phyloP scores from a whole-genome alignment of 2,113 vertebrate species.

The Reinhardtius hippoglossoides region DNA sequence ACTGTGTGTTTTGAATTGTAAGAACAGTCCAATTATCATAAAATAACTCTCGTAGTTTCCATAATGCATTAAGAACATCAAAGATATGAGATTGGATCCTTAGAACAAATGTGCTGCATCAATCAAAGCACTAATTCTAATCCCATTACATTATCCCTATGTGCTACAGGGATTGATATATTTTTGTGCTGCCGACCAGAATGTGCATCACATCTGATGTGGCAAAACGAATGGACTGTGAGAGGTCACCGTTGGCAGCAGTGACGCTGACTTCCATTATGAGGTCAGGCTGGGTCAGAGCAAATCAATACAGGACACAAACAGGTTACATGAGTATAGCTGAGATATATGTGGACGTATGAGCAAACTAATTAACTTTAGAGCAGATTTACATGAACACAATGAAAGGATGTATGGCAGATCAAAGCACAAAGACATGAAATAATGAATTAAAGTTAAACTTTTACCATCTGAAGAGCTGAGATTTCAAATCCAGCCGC shows the following conservation, averaged over 20 bases:
- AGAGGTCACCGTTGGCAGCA: constrained; percentile 47
- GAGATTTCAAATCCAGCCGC: constrained; percentile 90
- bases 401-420: background rate
- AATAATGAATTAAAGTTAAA: background rate
- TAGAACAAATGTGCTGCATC: background rate
- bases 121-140: background rate
- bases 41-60: background rate
- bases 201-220: constrained; percentile 47
- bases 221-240: constrained; percentile 42
- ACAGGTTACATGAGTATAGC: constrained; percentile 18
- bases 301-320: constrained; percentile 27
- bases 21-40: background rate
- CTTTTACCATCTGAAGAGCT: constrained; percentile 90
- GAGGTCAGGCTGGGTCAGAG: constrained; percentile 50
- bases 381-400: background rate
- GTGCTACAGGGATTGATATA: constrained; percentile 42
- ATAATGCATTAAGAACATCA: background rate
- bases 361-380: background rate
- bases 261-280: constrained; percentile 35
- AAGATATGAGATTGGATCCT: background rate
- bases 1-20: background rate
- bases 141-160: background rate
- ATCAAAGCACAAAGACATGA: background rate
- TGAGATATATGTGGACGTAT: background rate
- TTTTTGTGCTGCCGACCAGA: constrained; percentile 35